Percentiles rank a stretch among this genome's conserved stretches.
Conservation (phyloP, 2,888 invertebrate genomes). For the Agrochola circellaris region DNA sequence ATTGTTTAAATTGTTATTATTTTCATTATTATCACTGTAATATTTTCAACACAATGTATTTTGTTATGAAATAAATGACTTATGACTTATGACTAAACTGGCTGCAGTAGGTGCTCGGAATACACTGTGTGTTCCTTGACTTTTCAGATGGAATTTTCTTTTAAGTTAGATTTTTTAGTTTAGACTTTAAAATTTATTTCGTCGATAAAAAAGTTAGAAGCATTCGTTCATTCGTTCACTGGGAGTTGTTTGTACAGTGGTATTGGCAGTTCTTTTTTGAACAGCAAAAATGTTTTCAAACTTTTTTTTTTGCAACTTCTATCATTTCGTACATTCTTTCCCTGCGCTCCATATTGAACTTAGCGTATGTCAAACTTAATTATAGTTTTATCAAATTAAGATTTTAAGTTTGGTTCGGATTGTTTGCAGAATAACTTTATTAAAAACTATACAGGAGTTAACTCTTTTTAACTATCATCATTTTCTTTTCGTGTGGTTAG, state of each 20-base stretch:
- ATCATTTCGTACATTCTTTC: not conserved
- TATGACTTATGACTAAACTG: too few relatives aligned
- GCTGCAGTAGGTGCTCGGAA: conserved; percentile 30
- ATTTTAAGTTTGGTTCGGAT: too few relatives aligned
- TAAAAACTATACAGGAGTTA: too few relatives aligned
- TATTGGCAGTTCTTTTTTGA: not conserved
- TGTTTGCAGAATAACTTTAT: too few relatives aligned
- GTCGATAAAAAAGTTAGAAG: conserved; percentile 16
- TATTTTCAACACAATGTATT: too few relatives aligned
- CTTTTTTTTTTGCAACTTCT: too few relatives aligned
- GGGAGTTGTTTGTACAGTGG: not conserved
- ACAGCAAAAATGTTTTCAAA: not conserved
- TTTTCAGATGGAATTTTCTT: conserved; percentile 47
- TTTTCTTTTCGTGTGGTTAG: too few relatives aligned
- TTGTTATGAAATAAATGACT: too few relatives aligned
- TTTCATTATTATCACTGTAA: too few relatives aligned
- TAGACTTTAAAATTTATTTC: conserved; percentile 48
- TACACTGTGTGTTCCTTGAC: conserved; percentile 36
- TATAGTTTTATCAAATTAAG: not conserved
- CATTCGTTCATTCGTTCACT: conserved; percentile 20
- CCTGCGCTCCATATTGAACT: not conserved
- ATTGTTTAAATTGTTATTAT: too few relatives aligned
- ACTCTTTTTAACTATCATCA: too few relatives aligned
- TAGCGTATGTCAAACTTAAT: not conserved
- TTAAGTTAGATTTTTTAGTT: conserved; percentile 45